Evolutionary conservation across 2,113 vertebrate genomes (phyloP).

Genomic region (Thunnus maccoyii): DNA sequence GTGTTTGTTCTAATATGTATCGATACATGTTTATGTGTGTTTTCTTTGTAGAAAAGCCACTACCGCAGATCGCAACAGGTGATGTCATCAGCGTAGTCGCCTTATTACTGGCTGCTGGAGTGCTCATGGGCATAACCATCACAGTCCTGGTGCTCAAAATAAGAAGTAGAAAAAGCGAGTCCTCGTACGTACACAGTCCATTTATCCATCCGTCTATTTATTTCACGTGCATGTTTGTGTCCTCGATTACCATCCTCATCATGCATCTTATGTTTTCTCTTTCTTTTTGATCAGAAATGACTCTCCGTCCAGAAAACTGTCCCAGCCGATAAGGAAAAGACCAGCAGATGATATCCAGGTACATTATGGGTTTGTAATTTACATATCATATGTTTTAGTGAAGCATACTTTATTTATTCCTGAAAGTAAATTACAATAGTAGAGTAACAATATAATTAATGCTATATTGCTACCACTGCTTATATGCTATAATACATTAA

Average conservation of each 20-base stretch:
- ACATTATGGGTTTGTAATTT: slow-evolving; percentile 15
- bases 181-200: slow-evolving; percentile 74
- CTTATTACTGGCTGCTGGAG: slow-evolving; percentile 81
- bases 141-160: slow-evolving; percentile 84
- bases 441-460: neutral
- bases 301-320: slow-evolving; percentile 72
- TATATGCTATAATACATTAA: too few species aligned
- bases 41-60: slow-evolving; percentile 77
- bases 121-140: slow-evolving; percentile 82
- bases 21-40: neutral
- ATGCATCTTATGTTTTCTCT: neutral
- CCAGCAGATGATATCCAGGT: slow-evolving; percentile 80
- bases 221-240: neutral
- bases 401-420: neutral
- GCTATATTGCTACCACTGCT: neutral
- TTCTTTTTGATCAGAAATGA: slow-evolving; percentile 54
- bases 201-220: neutral
- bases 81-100: slow-evolving; percentile 84
- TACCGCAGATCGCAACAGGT: slow-evolving; percentile 78
- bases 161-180: slow-evolving; percentile 75
- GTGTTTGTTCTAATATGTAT: neutral
- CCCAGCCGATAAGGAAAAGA: slow-evolving; percentile 73
- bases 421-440: neutral
- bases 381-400: neutral
- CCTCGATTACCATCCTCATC: neutral